Evolutionary conservation across 1,140 invertebrate species (phyloP), one percentile per base, ranked within the genome.

Genomic region (Cecropterus lyciades): DNA sequence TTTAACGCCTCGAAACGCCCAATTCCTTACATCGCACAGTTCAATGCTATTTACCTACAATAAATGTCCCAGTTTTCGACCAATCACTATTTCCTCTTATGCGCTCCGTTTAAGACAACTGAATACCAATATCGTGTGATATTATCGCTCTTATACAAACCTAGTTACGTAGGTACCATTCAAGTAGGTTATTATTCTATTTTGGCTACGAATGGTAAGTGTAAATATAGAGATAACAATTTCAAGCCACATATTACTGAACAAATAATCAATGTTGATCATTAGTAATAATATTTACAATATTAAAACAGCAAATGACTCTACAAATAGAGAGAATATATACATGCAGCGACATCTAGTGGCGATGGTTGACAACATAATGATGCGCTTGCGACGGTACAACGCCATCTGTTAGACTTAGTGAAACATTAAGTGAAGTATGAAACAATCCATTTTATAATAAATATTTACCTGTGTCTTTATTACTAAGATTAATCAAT

Each of bases 1-100:
- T 75, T 74, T 55, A 17, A 24, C n/a, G n/a, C 65, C 72, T 72
- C 55, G 45, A 72, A 15, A 84, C 84, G 80, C 84, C 83, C 72
- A 80, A 71, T 64, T 49, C 70, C 67, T 73, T 67, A 56, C 45
- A 7, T 46, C 46, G 33, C 37, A 59, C 52, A 57, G 13, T 52
- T 53, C 56, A 57, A 16, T 49, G 53, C 15, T 16, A 43, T 17
- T 56, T 27, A 13, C 24, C n/a, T 55, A 33, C 51, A 46, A 66
- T 8, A 49, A 56, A 42, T 43, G 15, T 9, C 16, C 11, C 40
- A 56, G 14, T 11, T 11, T 27, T 11, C 30, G 33, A 43, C 48
- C 45, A 55, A 56, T 62, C 24, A 11, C 27, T 37, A 37, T 11
- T 37, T 1, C 10, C 10, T 37, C 7, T 33, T 3, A 11, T 4